These are phyloP conservation scores for Myrmecophaga tridactyla DNA, from an alignment of 2,113 vertebrate genomes.

Conservation along the genomic window DNA sequence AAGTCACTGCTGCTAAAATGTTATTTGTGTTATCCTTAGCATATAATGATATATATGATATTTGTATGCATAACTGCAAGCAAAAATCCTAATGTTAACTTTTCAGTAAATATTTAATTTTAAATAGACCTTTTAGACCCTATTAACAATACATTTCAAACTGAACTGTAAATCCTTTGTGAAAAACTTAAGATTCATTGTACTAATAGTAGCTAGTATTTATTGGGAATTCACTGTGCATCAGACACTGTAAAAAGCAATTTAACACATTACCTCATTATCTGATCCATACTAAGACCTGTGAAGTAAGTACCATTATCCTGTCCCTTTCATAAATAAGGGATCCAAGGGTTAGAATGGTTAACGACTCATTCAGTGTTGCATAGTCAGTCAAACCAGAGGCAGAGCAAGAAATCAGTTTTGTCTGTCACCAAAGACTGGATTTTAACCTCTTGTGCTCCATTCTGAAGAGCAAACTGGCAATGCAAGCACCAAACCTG, in stretches of 20 bases:
- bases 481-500: background rate
- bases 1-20: background rate
- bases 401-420: background rate
- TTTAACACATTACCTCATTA: background rate
- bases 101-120: background rate
- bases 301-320: background rate
- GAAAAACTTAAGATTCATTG: background rate
- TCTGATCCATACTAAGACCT: background rate
- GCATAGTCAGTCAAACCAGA: background rate
- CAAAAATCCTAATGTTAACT: background rate
- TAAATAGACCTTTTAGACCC: background rate
- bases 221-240: background rate
- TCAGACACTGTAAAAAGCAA: background rate
- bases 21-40: background rate
- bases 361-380: background rate
- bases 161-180: background rate
- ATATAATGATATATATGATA: background rate
- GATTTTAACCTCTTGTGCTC: background rate
- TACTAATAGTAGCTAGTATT: background rate
- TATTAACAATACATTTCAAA: conserved; percentile 5
- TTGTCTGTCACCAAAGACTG: background rate
- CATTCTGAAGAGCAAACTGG: background rate
- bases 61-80: background rate
- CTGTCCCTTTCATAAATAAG: background rate
- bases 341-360: background rate